A percentile compares a stretch with the other conserved stretches of the same genome.
phyloP scores from a whole-genome alignment of 2,888 invertebrate genomes.

The Isoperla grammatica region DNA sequence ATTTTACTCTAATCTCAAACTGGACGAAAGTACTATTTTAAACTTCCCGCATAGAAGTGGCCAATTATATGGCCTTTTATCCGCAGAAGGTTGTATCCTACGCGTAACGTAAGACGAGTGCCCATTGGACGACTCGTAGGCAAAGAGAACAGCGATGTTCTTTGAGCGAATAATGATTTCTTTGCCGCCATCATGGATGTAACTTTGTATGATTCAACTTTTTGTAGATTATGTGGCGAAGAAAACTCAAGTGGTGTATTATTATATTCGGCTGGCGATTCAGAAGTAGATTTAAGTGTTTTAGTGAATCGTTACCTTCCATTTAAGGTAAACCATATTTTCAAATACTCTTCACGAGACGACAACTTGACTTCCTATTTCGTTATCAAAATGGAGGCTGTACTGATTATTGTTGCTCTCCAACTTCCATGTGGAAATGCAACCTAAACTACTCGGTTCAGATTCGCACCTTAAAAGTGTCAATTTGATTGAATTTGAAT shows the following conservation, averaged over 20 bases:
- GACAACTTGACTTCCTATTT: conserved; percentile 34
- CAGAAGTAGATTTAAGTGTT: conserved; percentile 56
- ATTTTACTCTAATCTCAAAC: no score
- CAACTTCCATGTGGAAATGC: background rate
- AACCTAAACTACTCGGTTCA: conserved; percentile 41
- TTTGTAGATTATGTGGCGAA: conserved; percentile 72
- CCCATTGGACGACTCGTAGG: no score
- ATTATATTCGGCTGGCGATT: conserved; percentile 54
- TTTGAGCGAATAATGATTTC: no score
- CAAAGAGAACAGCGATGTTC: no score
- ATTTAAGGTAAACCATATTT: conserved; percentile 58
- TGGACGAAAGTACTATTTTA: no score
- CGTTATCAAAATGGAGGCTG: conserved; percentile 38
- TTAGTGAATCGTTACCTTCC: conserved; percentile 69
- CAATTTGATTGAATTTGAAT: no score
- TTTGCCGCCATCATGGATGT: conserved; percentile 38
- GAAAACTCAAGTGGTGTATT: conserved; percentile 63
- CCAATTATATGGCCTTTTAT: no score
- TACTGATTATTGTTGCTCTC: conserved; percentile 39
- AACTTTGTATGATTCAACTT: conserved; percentile 58
- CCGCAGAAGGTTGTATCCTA: no score
- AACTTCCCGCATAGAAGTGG: no score
- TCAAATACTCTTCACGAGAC: conserved; percentile 42
- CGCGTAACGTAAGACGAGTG: no score
- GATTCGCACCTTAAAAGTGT: conserved; percentile 30